Evolutionary conservation across 2,113 vertebrate species (phyloP).

Genomic region (Gymnorhina tibicen): DNA sequence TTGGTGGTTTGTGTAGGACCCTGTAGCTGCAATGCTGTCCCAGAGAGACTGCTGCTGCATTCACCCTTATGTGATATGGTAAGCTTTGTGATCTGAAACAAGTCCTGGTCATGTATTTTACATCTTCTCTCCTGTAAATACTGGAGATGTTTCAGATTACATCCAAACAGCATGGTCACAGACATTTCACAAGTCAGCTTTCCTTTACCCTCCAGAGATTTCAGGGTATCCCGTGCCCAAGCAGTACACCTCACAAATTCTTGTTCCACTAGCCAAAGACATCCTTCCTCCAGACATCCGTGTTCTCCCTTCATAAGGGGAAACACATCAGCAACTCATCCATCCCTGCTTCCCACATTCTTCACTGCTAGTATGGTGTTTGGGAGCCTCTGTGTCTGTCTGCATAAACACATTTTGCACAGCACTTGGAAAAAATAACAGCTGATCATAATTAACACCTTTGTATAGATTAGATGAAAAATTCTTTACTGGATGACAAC

Average conservation of each 20-base stretch:
- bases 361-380: neutral
- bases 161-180: neutral
- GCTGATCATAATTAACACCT: neutral
- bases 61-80: neutral
- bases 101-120: neutral
- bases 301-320: neutral
- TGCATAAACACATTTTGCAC: neutral
- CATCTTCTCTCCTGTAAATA: neutral
- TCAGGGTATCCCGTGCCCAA: neutral
- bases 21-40: neutral
- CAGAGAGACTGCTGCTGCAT: neutral
- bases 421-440: neutral
- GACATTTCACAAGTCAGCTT: neutral
- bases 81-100: neutral
- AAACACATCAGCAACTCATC: neutral
- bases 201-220: neutral
- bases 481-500: neutral
- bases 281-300: neutral
- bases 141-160: neutral
- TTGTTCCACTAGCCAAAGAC: neutral
- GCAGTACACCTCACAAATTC: neutral
- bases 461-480: neutral
- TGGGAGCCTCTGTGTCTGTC: neutral
- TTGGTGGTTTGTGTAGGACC: neutral
- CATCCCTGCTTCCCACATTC: neutral